A percentile compares a stretch with the other conserved stretches of the same genome.
phyloP scores from a whole-genome alignment of 2,113 vertebrate genomes.

The Myanophis thanlyinensis region DNA sequence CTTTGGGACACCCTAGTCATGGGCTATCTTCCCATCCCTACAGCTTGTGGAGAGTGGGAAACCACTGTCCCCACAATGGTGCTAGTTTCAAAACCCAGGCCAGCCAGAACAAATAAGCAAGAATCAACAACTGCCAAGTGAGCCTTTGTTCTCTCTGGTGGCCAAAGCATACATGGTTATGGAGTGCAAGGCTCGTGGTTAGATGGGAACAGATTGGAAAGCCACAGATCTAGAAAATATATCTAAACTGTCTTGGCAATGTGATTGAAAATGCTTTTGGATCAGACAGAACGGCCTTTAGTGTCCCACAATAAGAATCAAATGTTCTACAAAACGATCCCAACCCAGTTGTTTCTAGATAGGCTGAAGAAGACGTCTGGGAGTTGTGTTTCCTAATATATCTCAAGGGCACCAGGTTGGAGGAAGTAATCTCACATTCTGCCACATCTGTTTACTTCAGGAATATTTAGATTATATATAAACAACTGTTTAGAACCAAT shows the following conservation, averaged over 20 bases:
- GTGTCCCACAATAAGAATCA: background rate
- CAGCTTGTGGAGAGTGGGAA: background rate
- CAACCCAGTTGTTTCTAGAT: background rate
- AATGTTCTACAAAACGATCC: background rate
- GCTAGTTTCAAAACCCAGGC: background rate
- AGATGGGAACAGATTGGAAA: background rate
- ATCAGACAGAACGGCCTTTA: background rate
- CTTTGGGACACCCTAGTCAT: background rate
- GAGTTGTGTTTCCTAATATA: background rate
- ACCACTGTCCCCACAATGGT: background rate
- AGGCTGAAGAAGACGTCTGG: background rate
- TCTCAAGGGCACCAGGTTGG: background rate
- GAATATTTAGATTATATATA: background rate
- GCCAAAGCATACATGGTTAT: background rate
- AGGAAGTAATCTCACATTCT: background rate
- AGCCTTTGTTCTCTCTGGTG: background rate
- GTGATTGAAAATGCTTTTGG: background rate
- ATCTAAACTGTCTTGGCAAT: background rate
- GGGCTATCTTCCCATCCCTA: background rate
- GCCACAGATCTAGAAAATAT: background rate
- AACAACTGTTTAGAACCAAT: slow-evolving; percentile 33
- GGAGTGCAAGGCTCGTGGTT: background rate
- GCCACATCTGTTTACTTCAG: background rate
- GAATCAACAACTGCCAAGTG: background rate
- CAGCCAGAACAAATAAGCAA: background rate